phyloP scores from a whole-genome alignment of 1,140 invertebrate species.

The Dreissena rostriformis region DNA sequence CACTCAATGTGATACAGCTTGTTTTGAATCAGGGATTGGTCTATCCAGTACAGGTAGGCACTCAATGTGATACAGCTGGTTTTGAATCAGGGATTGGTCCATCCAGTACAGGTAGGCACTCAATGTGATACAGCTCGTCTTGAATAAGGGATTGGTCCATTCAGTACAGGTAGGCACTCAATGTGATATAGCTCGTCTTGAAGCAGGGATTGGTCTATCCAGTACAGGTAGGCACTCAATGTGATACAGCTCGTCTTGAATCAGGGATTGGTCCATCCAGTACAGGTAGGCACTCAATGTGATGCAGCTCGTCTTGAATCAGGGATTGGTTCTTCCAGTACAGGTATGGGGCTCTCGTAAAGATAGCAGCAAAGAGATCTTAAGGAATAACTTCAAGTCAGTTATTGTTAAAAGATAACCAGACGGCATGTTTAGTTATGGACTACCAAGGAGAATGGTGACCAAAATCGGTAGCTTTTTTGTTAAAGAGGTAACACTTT shows the following conservation, averaged over 20 bases:
- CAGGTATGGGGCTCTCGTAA: too few species aligned
- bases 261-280: constrained; percentile 98
- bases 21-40: constrained; percentile 98
- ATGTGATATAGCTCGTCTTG: constrained; percentile 94
- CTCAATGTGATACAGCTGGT: constrained; percentile 95
- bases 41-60: constrained; percentile 96
- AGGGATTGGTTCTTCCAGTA: constrained; percentile 88
- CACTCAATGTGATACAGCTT: constrained; percentile 93
- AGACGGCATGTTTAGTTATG: too few species aligned
- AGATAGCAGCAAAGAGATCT: too few species aligned
- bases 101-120: constrained; percentile 97
- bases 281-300: constrained; percentile 96
- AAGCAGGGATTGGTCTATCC: constrained; percentile 99
- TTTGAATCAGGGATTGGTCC: constrained; percentile 97
- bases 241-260: constrained; percentile 94
- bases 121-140: constrained; percentile 93
- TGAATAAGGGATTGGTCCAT: constrained; percentile 98
- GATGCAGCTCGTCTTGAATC: constrained; percentile 93
- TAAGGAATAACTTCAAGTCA: too few species aligned
- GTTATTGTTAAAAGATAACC: too few species aligned
- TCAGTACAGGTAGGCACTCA: constrained; percentile 96
- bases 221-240: constrained; percentile 94
- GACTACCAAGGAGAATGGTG: too few species aligned
- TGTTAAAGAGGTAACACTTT: too few species aligned
- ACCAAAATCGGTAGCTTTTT: too few species aligned